Evolutionary conservation across 2,888 invertebrate genomes (phyloP).

Genomic region (Laothoe populi): DNA sequence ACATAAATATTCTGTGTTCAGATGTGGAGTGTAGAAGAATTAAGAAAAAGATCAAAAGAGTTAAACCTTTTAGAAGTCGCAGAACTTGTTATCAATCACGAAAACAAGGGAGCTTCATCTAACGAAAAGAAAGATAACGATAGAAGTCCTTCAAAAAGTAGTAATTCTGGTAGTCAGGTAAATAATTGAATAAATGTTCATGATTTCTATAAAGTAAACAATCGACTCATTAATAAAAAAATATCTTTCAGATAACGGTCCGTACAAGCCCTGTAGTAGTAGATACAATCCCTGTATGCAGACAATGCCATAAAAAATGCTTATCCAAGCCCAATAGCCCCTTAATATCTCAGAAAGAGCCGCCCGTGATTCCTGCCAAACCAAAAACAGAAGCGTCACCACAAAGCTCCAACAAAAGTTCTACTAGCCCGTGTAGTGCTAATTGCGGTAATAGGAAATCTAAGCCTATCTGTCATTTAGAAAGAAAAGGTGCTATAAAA

Average conservation of each 20-base stretch:
- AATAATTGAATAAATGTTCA: conserved; percentile 43
- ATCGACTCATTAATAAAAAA: conserved; percentile 1
- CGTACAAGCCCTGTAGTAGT: conserved; percentile 90
- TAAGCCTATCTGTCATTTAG: conserved; percentile 70
- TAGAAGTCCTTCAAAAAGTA: conserved; percentile 89
- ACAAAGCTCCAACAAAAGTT: conserved; percentile 73
- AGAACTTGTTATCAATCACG: conserved; percentile 64
- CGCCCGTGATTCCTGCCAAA: conserved; percentile 59
- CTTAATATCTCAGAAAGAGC: conserved; percentile 75
- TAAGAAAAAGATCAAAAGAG: conserved; percentile 89
- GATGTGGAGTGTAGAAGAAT: conserved; percentile 90
- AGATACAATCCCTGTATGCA: conserved; percentile 90
- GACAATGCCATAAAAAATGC: conserved; percentile 92
- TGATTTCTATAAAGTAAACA: conserved; percentile 15
- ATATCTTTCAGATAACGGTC: conserved; percentile 87
- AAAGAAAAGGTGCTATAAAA: conserved; percentile 79
- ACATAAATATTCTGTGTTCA: conserved; percentile 37
- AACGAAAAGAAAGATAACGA: conserved; percentile 84
- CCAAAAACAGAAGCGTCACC: conserved; percentile 70
- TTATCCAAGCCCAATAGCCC: conserved; percentile 85
- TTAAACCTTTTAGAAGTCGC: conserved; percentile 85
- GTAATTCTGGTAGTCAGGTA: conserved; percentile 92
- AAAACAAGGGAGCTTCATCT: conserved; percentile 61
- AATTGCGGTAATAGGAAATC: conserved; percentile 72
- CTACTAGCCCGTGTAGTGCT: conserved; percentile 71